phyloP scores from a whole-genome alignment of 1,140 invertebrate species.

The Phortica variegata region DNA sequence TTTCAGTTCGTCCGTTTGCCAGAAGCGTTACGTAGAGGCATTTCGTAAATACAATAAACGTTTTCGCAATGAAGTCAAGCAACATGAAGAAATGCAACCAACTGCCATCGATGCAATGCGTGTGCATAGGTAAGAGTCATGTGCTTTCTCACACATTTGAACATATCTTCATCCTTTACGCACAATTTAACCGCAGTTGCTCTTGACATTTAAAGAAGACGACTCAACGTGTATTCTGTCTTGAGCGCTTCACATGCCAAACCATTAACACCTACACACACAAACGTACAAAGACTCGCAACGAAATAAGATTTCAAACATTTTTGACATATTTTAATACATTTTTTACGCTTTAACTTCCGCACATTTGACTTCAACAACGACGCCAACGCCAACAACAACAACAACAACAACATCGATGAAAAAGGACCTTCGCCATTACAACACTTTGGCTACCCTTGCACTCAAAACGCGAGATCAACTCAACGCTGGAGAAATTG shows the following conservation, averaged over 20 bases:
- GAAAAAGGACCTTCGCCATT: conserved; percentile 43
- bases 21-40: conserved; percentile 39
- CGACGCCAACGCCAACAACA: not conserved
- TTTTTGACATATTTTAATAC: conserved; percentile 15
- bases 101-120: conserved; percentile 53
- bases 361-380: too few relatives aligned
- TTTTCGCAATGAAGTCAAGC: conserved; percentile 50
- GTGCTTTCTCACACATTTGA: too few relatives aligned
- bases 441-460: conserved; percentile 50
- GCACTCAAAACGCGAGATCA: conserved; percentile 51
- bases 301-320: conserved; percentile 5
- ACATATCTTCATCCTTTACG: too few relatives aligned
- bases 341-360: not conserved
- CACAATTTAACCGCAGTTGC: too few relatives aligned
- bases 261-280: conserved; percentile 7
- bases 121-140: conserved; percentile 43
- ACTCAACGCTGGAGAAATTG: conserved; percentile 47
- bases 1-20: conserved; percentile 43
- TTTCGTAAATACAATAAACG: conserved; percentile 49
- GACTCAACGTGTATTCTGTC: too few relatives aligned
- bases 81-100: conserved; percentile 51
- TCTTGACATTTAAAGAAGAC: too few relatives aligned
- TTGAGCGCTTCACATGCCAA: not conserved
- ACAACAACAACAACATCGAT: not conserved
- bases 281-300: too few relatives aligned